These are phyloP conservation scores for Notamacropus eugenii DNA, from an alignment of 2,797 vertebrate species.

Conservation along the genomic window DNA sequence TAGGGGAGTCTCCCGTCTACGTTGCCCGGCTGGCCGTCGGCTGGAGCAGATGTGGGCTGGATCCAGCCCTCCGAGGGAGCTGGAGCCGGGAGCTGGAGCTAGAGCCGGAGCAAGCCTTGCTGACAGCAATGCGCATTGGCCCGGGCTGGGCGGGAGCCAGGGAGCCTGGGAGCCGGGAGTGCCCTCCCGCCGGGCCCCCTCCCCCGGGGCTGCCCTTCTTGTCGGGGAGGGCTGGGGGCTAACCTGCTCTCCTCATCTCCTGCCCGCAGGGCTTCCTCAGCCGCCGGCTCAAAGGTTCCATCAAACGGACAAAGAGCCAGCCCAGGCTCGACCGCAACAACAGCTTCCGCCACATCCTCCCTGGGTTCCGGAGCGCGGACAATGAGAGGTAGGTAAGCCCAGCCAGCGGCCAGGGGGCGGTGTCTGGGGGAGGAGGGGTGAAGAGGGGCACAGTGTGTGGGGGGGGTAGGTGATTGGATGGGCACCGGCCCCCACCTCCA, in stretches of 20 bases:
- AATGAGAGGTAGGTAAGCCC: constrained; percentile 92
- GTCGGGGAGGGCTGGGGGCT: constrained; percentile 48
- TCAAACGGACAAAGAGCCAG: constrained; percentile 99
- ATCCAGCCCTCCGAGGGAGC: constrained; percentile 75
- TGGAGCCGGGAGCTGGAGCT: constrained; percentile 71
- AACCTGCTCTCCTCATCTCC: constrained; percentile 79
- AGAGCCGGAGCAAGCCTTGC: constrained; percentile 71
- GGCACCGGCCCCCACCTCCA: background rate
- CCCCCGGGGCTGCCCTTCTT: constrained; percentile 43
- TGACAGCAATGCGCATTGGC: constrained; percentile 75
- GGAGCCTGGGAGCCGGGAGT: background rate
- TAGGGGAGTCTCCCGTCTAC: constrained; percentile 87
- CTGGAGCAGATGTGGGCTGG: constrained; percentile 85
- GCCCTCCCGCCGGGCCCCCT: constrained; percentile 46
- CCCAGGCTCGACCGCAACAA: constrained; percentile 98
- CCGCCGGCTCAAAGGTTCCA: constrained; percentile 97
- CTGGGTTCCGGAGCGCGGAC: constrained; percentile 95
- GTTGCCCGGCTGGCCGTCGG: constrained; percentile 74
- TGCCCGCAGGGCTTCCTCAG: constrained; percentile 95
- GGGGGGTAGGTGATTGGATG: background rate
- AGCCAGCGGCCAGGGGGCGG: constrained; percentile 42
- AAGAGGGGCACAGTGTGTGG: background rate
- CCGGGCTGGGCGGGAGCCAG: constrained; percentile 62
- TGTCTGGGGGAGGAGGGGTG: background rate
- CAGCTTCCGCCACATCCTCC: constrained; percentile 98